phyloP scores from a whole-genome alignment of 2,113 vertebrate genomes.

The Caracal caracal region DNA sequence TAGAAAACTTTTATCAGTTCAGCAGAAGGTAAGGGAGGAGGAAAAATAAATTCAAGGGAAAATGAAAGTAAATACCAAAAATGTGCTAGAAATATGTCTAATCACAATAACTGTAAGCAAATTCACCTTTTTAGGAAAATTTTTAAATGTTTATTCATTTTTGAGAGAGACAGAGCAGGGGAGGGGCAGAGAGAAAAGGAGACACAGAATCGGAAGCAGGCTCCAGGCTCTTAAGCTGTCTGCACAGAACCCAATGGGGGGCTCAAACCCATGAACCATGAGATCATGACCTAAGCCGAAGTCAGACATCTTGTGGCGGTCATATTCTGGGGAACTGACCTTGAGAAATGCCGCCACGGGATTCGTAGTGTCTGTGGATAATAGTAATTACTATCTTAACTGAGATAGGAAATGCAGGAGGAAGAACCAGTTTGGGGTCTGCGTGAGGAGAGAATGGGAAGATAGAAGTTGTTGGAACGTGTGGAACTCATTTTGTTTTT shows the following conservation, averaged over 20 bases:
- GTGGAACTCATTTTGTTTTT: neutral
- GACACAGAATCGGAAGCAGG: too few species aligned
- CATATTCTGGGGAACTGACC: neutral
- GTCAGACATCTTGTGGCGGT: neutral
- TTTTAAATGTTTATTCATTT: too few species aligned
- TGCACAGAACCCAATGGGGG: too few species aligned
- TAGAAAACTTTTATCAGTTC: neutral
- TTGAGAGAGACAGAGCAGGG: too few species aligned
- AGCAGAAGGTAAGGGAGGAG: neutral
- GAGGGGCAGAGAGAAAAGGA: too few species aligned
- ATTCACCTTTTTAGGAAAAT: neutral
- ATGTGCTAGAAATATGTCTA: neutral
- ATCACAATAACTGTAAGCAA: neutral
- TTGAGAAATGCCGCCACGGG: neutral
- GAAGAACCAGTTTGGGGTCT: neutral
- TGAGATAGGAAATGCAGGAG: neutral
- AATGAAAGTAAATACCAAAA: conserved; percentile 6
- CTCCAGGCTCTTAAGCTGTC: too few species aligned
- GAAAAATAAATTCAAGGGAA: neutral
- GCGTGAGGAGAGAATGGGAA: neutral
- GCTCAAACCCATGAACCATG: too few species aligned
- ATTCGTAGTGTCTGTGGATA: neutral
- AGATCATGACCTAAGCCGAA: too few species aligned
- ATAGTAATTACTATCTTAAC: neutral
- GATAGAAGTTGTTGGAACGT: neutral